Percentiles rank a stretch among this genome's conserved stretches.
Conservation (phyloP, 2,888 invertebrate species). For the Tridacna gigas region DNA sequence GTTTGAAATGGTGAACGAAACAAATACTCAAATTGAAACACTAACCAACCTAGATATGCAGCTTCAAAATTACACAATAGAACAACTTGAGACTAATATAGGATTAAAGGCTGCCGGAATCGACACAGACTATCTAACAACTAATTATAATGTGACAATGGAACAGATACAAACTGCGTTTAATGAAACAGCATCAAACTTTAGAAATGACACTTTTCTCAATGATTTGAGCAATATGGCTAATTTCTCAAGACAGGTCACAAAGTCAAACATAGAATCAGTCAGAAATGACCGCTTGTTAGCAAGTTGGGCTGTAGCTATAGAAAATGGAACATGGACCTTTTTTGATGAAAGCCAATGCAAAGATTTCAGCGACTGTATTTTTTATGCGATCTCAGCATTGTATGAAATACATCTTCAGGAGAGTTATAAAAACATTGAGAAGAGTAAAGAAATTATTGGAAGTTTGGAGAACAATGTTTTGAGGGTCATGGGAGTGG, state of each 20-base stretch:
- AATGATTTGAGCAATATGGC: slow-evolving; percentile 22
- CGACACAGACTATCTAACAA: slow-evolving; percentile 13
- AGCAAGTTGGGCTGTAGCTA: slow-evolving; percentile 26
- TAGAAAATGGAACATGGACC: slow-evolving; percentile 27
- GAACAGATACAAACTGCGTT: slow-evolving; percentile 4
- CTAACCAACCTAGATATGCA: background rate
- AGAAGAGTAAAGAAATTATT: slow-evolving; percentile 26
- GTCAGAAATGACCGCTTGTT: background rate
- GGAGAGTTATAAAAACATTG: slow-evolving; percentile 31
- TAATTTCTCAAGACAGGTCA: slow-evolving; percentile 7
- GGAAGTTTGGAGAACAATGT: slow-evolving; percentile 31
- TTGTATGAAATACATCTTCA: slow-evolving; percentile 40
- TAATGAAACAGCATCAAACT: slow-evolving; percentile 9
- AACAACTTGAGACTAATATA: background rate
- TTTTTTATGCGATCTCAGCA: slow-evolving; percentile 32
- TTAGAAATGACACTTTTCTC: slow-evolving; percentile 29
- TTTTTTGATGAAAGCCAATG: slow-evolving; percentile 40
- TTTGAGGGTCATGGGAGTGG: slow-evolving; percentile 31
- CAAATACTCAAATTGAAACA: slow-evolving; percentile 23
- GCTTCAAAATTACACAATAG: background rate
- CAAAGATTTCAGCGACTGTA: slow-evolving; percentile 40
- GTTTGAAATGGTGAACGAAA: slow-evolving; percentile 35
- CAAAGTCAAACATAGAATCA: slow-evolving; percentile 23
- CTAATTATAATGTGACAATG: slow-evolving; percentile 40
- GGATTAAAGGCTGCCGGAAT: slow-evolving; percentile 31